Evolutionary conservation across 2,113 vertebrate species (phyloP).

Genomic region (Symphodus melops): DNA sequence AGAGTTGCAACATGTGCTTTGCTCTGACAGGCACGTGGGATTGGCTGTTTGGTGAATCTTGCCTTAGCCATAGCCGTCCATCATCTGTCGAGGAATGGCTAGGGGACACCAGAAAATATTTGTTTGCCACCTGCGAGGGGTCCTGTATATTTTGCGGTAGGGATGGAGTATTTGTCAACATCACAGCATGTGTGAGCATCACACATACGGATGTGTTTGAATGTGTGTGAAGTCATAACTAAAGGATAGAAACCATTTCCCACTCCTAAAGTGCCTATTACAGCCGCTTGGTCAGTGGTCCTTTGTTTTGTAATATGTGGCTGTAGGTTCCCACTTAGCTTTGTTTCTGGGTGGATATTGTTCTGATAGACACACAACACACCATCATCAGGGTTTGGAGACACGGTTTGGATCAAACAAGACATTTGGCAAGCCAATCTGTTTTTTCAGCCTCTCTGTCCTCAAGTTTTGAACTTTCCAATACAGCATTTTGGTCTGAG

Average conservation of each 20-base stretch:
- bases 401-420: no score
- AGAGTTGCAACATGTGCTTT: constrained; percentile 31
- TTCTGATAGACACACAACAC: neutral
- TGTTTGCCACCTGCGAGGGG: constrained; percentile 18
- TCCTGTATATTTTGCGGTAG: constrained; percentile 3
- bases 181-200: neutral
- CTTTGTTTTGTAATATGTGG: no score
- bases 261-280: neutral
- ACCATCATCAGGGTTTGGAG: neutral
- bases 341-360: neutral
- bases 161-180: constrained; percentile 35
- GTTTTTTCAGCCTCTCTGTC: no score
- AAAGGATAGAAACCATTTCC: neutral
- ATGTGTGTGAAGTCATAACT: neutral
- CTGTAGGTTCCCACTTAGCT: no score
- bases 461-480: no score
- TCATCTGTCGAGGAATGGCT: constrained; percentile 27
- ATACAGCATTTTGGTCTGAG: no score
- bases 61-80: constrained; percentile 32
- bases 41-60: constrained; percentile 41
- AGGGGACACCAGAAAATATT: constrained; percentile 40
- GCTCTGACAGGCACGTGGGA: constrained; percentile 29
- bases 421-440: no score
- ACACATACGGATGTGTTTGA: constrained; percentile 13
- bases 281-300: no score